Base-by-base conservation (phyloP, 2,888 invertebrate genomes). In the Ectemnius lituratus region DNA sequence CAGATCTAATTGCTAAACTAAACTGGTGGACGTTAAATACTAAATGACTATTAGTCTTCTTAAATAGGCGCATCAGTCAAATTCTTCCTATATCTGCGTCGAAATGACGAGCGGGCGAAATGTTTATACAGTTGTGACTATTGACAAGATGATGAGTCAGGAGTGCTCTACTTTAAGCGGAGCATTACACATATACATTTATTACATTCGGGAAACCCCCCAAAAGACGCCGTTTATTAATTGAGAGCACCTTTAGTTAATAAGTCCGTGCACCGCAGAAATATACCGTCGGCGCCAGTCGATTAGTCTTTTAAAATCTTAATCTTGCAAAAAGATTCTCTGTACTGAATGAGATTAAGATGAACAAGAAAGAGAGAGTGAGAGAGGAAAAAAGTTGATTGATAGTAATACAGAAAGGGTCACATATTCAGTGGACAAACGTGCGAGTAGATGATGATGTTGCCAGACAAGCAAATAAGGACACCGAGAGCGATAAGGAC, bases 391-490 rank as follows among this genome's bases (percentile, higher is more conserved):
- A 20, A 62, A 16, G 49, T 20, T 46, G 60, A 56, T 57, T 4
- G 47, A 46, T 63, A 46, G 27, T n/a, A 23, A 16, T 52, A 45
- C 59, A 56, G 52, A 52, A 52, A 52, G 46, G 78, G 87, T 90
- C 89, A 90, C 89, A 90, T 90, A 78, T 90, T 86, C 71, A 90
- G 78, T 27, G 90, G 90, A 76, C 90, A 90, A 75, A 90, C 89
- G 85, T 90, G 90, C 84, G 90, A 90, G 83, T 90, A 88, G 83
- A 90, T 89, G 86, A 90, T 90, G 86, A 90, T 90, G 88, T 90
- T 90, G 88, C 90, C 90, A 86, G 90, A 90, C 84, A 90, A 88
- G 86, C 90, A 90, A 79, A 90, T 88, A 82, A 90, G 89, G 75
- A 90, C 87, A 89, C 88, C 89, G 79, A 90, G 87, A 86, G 87